Conservation (phyloP, 1,140 invertebrate genomes). For the Samia ricini region DNA sequence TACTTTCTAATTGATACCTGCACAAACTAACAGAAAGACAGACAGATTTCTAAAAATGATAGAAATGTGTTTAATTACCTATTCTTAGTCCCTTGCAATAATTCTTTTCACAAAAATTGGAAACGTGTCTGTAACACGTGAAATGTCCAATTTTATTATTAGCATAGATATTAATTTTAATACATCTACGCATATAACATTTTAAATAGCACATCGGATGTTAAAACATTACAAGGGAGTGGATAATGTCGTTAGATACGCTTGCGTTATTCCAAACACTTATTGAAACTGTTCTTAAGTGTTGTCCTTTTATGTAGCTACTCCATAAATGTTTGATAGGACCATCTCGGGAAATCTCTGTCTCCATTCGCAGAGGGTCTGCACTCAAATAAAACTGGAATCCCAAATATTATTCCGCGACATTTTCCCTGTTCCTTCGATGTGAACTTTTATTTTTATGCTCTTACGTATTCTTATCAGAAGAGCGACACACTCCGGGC, state of each 20-base stretch:
- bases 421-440: conserved; percentile 72
- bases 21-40: too few species aligned
- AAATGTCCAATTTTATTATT: too few species aligned
- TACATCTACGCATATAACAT: neutral
- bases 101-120: too few species aligned
- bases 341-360: conserved; percentile 76
- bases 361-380: conserved; percentile 74
- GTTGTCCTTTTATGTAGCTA: conserved; percentile 76
- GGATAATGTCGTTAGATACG: neutral
- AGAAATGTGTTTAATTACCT: too few species aligned
- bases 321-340: conserved; percentile 77
- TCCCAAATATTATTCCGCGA: conserved; percentile 76
- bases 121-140: too few species aligned
- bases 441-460: conserved; percentile 78
- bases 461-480: conserved; percentile 75
- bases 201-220: neutral
- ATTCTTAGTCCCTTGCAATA: too few species aligned
- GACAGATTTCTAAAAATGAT: too few species aligned
- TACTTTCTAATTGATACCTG: too few species aligned
- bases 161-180: too few species aligned
- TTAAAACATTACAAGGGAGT: conserved; percentile 3
- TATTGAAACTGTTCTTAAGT: conserved; percentile 75
- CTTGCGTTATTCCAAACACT: conserved; percentile 55
- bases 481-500: conserved; percentile 62
- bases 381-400: conserved; percentile 75